Evolutionary conservation across 1,140 invertebrate species (phyloP).

Genomic region (Heliothis virescens): DNA sequence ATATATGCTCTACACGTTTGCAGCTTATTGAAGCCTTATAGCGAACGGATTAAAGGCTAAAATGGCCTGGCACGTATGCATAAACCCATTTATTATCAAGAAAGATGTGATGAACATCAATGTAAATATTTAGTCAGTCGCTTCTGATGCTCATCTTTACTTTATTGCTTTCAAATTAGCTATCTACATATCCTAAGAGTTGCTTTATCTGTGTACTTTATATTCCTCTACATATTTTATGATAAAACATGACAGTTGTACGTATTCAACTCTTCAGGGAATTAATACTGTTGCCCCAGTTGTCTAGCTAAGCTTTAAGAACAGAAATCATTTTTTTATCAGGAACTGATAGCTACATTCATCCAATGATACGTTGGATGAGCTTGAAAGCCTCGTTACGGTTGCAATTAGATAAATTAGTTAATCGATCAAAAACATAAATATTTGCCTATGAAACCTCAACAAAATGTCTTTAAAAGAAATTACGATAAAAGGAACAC

Average conservation of each 20-base stretch:
- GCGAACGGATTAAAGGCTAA: not conserved
- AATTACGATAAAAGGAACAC: conserved; percentile 15
- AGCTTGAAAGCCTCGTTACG: no score
- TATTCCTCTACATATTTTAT: not conserved
- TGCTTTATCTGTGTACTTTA: not conserved
- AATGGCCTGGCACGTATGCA: not conserved
- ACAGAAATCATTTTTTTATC: no score
- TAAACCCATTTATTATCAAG: conserved; percentile 23
- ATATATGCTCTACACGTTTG: conserved; percentile 6
- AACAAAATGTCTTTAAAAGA: conserved; percentile 7
- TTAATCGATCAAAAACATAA: not conserved
- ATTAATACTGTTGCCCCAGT: no score
- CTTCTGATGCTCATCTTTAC: conserved; percentile 28
- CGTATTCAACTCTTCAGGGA: not conserved
- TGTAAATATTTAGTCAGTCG: conserved; percentile 50
- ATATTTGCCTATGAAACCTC: not conserved
- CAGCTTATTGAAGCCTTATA: not conserved
- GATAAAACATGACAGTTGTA: conserved; percentile 16
- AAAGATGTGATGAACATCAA: conserved; percentile 48
- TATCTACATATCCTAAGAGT: not conserved
- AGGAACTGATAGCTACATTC: no score
- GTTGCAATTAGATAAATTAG: conserved; percentile 1
- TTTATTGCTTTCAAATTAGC: conserved; percentile 37
- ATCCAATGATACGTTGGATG: no score
- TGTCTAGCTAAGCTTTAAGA: no score